Conservation (phyloP, 2,888 invertebrate species). For the Fragum whitleyi region DNA sequence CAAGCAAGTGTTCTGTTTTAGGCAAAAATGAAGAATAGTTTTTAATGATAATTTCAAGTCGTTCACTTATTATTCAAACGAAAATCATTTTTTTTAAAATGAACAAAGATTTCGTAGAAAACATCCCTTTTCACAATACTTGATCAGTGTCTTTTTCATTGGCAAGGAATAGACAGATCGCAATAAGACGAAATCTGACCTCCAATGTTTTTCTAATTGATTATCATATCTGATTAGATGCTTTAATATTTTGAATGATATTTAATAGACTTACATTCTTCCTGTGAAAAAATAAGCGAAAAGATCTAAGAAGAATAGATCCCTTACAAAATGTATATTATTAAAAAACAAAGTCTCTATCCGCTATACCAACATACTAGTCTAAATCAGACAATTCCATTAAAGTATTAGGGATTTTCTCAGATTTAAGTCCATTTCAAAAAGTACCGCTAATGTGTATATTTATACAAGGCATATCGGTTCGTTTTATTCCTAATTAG, state of each 20-base stretch:
- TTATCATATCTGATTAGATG: conserved; percentile 1
- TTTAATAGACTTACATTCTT: neutral
- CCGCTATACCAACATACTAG: conserved; percentile 15
- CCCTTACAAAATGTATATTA: conserved; percentile 8
- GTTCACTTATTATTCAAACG: too few relatives aligned
- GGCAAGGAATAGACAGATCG: too few relatives aligned
- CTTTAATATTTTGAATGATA: neutral
- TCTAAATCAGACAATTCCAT: conserved; percentile 51
- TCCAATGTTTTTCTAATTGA: neutral
- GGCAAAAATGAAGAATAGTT: too few relatives aligned
- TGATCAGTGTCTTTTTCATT: too few relatives aligned
- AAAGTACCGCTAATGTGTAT: conserved; percentile 46
- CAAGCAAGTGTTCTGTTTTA: too few relatives aligned
- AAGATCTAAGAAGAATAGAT: neutral
- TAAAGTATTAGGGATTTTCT: conserved; percentile 55
- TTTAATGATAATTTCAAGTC: too few relatives aligned
- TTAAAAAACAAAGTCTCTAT: conserved; percentile 18
- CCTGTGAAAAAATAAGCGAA: neutral
- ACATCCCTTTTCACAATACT: too few relatives aligned
- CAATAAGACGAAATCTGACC: neutral
- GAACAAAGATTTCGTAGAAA: too few relatives aligned
- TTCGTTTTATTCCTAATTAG: conserved; percentile 9
- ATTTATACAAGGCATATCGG: conserved; percentile 35
- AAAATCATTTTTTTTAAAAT: too few relatives aligned
- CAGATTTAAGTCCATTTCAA: conserved; percentile 32